These are phyloP conservation scores for Caenorhabditis zanzibari DNA, from an alignment of 2,888 invertebrate genomes.

Conservation along the genomic window DNA sequence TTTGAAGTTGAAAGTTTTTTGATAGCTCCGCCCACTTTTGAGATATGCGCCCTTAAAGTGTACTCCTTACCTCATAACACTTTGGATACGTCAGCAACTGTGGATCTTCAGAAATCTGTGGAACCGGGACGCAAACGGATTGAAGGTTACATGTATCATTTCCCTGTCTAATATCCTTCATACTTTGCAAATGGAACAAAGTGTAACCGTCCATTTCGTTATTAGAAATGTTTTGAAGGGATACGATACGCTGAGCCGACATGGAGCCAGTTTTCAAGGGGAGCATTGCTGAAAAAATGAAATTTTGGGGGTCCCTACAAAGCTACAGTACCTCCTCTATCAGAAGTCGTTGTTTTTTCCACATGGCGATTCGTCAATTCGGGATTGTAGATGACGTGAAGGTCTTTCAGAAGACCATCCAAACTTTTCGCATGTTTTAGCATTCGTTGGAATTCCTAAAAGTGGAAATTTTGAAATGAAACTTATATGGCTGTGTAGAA, in stretches of 20 bases:
- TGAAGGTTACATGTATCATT: constrained; percentile 72
- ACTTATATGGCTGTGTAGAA: too few species aligned
- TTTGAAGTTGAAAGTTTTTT: too few species aligned
- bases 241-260: constrained; percentile 30
- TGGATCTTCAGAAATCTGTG: constrained; percentile 64
- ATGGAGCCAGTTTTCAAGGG: constrained; percentile 22
- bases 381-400: constrained; percentile 68
- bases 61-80: constrained; percentile 70
- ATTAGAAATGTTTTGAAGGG: constrained; percentile 34
- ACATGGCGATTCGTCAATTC: constrained; percentile 63
- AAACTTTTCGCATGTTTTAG: constrained; percentile 63
- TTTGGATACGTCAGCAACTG: constrained; percentile 67
- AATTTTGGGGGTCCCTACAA: too few species aligned
- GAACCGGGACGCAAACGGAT: constrained; percentile 70
- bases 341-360: constrained; percentile 44
- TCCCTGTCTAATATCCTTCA: constrained; percentile 66
- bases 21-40: too few species aligned
- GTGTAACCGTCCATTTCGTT: constrained; percentile 55
- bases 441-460: constrained; percentile 52
- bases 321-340: not conserved
- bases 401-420: constrained; percentile 44
- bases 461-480: not conserved
- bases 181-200: constrained; percentile 28
- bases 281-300: constrained; percentile 18
- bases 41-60: too few species aligned